Evolutionary conservation across 2,797 vertebrate genomes (phyloP).

Genomic region (Spatula clypeata): DNA sequence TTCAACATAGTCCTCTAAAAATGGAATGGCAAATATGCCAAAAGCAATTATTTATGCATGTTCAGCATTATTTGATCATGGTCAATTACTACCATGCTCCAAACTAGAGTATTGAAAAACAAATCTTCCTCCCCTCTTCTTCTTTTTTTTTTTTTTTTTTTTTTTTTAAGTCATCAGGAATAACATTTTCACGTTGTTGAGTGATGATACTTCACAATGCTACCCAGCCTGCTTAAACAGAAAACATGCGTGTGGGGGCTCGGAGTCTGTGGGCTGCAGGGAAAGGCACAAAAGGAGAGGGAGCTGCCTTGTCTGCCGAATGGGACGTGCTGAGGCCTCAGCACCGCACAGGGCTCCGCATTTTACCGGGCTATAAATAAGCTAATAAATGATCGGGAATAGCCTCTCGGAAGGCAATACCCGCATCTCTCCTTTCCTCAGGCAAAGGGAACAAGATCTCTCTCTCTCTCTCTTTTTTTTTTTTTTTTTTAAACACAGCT

Average conservation of each 20-base stretch:
- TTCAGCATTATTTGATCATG: not conserved
- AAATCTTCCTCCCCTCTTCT: fast-evolving
- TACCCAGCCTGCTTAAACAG: not conserved
- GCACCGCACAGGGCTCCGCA: fast-evolving
- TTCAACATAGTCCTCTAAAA: not conserved
- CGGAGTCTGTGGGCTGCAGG: fast-evolving
- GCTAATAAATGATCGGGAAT: not conserved
- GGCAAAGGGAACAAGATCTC: not conserved
- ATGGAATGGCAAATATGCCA: not conserved
- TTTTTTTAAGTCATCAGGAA: not conserved
- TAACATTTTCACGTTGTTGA: not conserved
- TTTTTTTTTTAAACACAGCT: not conserved
- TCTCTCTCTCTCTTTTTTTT: not conserved
- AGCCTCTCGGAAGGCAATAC: not conserved
- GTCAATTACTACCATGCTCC: not conserved
- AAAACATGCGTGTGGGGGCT: not conserved
- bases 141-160: not conserved
- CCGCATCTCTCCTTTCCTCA: not conserved
- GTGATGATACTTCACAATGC: not conserved
- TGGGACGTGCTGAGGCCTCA: fast-evolving
- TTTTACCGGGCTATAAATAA: not conserved
- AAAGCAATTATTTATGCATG: not conserved
- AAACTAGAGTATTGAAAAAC: not conserved
- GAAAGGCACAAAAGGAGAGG: no score
- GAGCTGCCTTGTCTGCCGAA: fast-evolving